Conservation (phyloP, 1,140 invertebrate genomes). For the Drosophila kanapiae region DNA sequence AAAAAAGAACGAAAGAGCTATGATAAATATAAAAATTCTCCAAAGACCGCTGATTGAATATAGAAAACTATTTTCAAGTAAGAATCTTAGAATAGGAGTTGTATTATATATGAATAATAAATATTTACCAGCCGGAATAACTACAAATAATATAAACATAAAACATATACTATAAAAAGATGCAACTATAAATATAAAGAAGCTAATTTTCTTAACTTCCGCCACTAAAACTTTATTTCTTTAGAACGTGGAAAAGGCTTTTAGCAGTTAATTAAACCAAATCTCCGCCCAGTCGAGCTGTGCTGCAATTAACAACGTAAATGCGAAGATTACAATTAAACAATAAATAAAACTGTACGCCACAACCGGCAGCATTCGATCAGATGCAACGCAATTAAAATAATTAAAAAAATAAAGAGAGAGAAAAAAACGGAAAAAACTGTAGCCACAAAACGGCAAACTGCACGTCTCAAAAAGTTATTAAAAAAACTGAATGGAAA, state of each 20-base stretch:
- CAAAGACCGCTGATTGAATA: background rate
- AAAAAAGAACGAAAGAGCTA: background rate
- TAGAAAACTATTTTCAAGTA: background rate
- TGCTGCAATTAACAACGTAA: constrained; percentile 45
- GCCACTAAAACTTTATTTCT: constrained; percentile 3
- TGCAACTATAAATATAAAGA: background rate
- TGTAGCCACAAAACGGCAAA: constrained; percentile 39
- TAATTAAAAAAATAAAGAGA: constrained; percentile 29
- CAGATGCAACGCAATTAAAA: constrained; percentile 55
- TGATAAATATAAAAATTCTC: background rate
- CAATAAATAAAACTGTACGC: constrained; percentile 50
- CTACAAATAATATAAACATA: no score
- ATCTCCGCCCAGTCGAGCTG: background rate
- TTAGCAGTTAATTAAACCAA: constrained; percentile 49
- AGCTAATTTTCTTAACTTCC: background rate
- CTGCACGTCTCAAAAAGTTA: constrained; percentile 51
- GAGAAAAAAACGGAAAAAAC: constrained; percentile 1
- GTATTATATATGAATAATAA: background rate
- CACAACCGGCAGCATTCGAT: constrained; percentile 39
- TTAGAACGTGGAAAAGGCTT: background rate
- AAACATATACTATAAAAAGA: background rate
- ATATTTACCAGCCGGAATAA: background rate
- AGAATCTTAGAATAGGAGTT: background rate
- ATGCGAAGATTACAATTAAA: constrained; percentile 53
- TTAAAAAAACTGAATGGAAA: constrained; percentile 50